phyloP scores from a whole-genome alignment of 2,888 invertebrate genomes.

The Lasius fuliginosus region DNA sequence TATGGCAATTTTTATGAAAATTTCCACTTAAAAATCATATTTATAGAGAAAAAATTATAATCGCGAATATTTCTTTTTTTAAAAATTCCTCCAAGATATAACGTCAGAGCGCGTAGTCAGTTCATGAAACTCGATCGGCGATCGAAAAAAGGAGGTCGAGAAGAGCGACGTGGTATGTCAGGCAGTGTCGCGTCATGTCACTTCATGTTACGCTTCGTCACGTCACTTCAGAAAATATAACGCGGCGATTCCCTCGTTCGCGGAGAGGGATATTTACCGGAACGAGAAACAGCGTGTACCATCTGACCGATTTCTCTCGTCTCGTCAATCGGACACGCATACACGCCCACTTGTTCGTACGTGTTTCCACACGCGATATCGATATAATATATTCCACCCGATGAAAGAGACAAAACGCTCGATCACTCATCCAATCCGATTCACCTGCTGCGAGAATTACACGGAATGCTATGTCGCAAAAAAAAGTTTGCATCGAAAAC shows the following conservation, averaged over 20 bases:
- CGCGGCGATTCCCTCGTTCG: conserved; percentile 48
- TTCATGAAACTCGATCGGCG: conserved; percentile 58
- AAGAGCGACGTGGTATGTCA: conserved; percentile 40
- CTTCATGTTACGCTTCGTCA: conserved; percentile 43
- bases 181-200: conserved; percentile 60
- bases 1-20: neutral
- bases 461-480: neutral
- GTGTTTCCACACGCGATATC: conserved; percentile 17
- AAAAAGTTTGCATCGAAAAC: neutral
- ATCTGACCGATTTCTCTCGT: conserved; percentile 39
- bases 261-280: conserved; percentile 66
- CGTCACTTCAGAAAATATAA: conserved; percentile 57
- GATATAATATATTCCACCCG: conserved; percentile 1
- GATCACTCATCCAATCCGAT: conserved; percentile 5
- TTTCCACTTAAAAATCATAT: neutral
- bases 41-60: neutral
- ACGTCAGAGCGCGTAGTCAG: neutral
- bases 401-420: conserved; percentile 4
- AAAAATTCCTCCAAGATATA: neutral
- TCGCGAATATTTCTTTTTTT: neutral
- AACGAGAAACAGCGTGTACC: conserved; percentile 39
- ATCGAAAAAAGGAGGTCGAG: conserved; percentile 37
- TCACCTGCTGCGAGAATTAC: neutral
- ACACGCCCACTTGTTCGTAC: neutral
- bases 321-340: neutral